phyloP scores from a whole-genome alignment of 2,113 vertebrate genomes.

The Brachypodius melanocephalos region DNA sequence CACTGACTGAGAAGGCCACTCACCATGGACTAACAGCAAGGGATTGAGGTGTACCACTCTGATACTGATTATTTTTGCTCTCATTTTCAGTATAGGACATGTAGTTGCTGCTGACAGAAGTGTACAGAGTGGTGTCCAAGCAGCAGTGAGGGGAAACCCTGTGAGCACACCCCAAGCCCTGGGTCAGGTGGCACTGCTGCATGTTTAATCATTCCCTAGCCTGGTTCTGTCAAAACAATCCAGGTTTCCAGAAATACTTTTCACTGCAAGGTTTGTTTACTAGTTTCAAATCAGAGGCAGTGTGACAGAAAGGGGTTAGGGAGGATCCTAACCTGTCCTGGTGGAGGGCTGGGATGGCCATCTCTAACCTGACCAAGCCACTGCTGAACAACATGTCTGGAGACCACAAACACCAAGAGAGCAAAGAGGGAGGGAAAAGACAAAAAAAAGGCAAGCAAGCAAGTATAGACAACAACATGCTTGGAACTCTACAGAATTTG shows the following conservation, averaged over 20 bases:
- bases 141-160: background rate
- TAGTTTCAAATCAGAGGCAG: slow-evolving; percentile 10
- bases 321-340: background rate
- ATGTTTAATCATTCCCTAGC: background rate
- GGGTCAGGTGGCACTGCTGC: background rate
- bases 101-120: background rate
- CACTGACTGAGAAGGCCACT: background rate
- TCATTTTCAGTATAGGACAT: background rate
- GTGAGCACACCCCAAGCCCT: background rate
- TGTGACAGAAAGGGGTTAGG: slow-evolving; percentile 43
- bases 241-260: slow-evolving; percentile 5
- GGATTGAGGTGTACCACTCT: background rate
- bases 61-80: background rate
- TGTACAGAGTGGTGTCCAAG: background rate
- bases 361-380: background rate
- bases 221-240: slow-evolving; percentile 23
- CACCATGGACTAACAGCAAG: background rate
- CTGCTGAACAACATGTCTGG: rapidly evolving
- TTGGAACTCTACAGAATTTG: background rate
- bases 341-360: background rate
- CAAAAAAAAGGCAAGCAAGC: background rate
- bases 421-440: background rate
- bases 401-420: background rate
- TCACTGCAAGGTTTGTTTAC: slow-evolving; percentile 16
- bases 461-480: background rate